Percentiles rank a stretch among this genome's conserved stretches.
Conservation (phyloP, 2,113 vertebrate genomes). For the Phaethornis superciliosus region DNA sequence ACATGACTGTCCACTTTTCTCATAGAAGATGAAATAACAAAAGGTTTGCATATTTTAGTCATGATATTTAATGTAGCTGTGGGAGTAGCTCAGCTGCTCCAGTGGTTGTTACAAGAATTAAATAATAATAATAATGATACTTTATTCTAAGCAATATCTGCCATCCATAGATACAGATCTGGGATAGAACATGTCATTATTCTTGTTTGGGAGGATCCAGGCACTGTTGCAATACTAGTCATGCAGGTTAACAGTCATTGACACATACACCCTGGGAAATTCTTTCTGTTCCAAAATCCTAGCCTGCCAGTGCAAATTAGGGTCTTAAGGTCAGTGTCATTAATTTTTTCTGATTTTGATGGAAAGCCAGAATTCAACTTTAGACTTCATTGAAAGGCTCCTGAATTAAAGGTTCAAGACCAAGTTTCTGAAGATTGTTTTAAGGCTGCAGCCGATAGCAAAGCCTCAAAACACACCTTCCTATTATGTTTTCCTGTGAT, state of each 20-base stretch:
- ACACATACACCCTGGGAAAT: not conserved
- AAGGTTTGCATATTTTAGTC: slow-evolving; percentile 17
- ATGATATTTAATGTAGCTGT: slow-evolving; percentile 14
- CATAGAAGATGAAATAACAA: not conserved
- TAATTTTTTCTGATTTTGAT: not conserved
- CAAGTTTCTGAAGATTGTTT: not conserved
- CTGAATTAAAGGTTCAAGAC: not conserved
- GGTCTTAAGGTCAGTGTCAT: not conserved
- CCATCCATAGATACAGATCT: slow-evolving; percentile 8
- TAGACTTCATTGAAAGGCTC: not conserved
- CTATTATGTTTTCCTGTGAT: not conserved
- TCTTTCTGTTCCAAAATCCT: not conserved
- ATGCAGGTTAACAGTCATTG: not conserved
- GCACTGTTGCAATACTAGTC: slow-evolving; percentile 17
- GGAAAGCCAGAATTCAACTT: not conserved
- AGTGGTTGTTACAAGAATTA: not conserved
- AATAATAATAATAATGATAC: not conserved
- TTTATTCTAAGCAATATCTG: not conserved
- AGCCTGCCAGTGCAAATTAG: not conserved
- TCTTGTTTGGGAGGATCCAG: not conserved
- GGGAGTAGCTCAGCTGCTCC: not conserved
- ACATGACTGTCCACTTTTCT: not conserved
- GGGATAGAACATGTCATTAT: not conserved
- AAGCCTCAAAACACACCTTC: not conserved
- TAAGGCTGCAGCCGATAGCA: not conserved